phyloP scores from a whole-genome alignment of 2,797 vertebrate species.

The Danio tinwini region DNA sequence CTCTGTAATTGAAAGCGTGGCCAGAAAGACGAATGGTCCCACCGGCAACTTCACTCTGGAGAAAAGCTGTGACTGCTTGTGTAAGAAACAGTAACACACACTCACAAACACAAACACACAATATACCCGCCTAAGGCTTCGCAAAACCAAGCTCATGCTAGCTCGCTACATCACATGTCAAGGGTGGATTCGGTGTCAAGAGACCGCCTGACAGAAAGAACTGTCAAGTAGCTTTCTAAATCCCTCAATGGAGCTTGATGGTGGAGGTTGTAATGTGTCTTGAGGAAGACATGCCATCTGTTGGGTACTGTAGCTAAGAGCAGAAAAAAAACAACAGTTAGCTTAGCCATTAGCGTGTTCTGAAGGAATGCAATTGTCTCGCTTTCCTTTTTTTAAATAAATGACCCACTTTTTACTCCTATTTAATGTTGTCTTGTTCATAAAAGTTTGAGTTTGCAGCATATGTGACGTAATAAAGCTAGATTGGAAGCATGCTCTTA shows the following conservation, averaged over 20 bases:
- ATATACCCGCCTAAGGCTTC: background rate
- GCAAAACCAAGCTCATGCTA: conserved; percentile 6
- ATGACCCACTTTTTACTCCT: background rate
- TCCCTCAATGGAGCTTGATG: conserved; percentile 36
- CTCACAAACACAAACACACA: background rate
- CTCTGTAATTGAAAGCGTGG: conserved; percentile 61
- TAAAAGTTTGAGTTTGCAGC: background rate
- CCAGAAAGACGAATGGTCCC: conserved; percentile 51
- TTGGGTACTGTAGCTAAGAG: conserved; percentile 2
- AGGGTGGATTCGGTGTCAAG: background rate
- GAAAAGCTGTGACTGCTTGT: conserved; percentile 17
- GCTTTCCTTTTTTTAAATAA: background rate
- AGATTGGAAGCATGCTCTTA: conserved; percentile 21
- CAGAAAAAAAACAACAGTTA: conserved; percentile 28
- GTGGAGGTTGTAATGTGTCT: conserved; percentile 28
- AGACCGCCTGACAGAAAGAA: conserved; percentile 30
- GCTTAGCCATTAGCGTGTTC: conserved; percentile 21
- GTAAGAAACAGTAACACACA: conserved; percentile 36
- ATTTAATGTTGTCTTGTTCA: conserved; percentile 18
- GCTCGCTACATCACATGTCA: conserved; percentile 24
- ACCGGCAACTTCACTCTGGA: conserved; percentile 21
- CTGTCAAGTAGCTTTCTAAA: conserved; percentile 28
- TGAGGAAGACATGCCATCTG: conserved; percentile 8
- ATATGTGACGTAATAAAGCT: background rate
- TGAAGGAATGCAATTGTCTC: background rate